Evolutionary conservation across 2,113 vertebrate genomes (phyloP), one percentile per base, ranked within the genome.

Genomic region (Panthera tigris): DNA sequence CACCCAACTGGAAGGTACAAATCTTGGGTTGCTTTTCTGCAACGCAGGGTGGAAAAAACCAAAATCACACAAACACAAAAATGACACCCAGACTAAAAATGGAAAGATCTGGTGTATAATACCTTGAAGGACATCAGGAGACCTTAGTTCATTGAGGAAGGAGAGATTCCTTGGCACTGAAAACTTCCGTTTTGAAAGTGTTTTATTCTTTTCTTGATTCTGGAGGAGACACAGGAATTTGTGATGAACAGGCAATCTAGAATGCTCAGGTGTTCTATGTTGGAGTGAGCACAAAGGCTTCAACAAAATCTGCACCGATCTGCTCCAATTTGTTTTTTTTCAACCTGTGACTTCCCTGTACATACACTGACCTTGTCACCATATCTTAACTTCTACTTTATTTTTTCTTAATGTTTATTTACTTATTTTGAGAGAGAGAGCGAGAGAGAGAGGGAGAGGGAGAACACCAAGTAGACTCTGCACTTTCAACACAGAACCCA

Each of bases 211-310:
- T 71, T 55, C n/a, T 86, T 86, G 39, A 96, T 89, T 98, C 97
- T 94, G n/a, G 88, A 94, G 68, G 57, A 89, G 41, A 85, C 63
- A 76, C 7, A 93, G 45, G 83, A 55, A 65, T 68, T 89, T 97
- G 81, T 97, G 96, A 96, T 95, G 89, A 66, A 18, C 36, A 48
- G 45, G 78, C 63, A 94, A 45, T 97, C 97, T 98, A 97, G 98
- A 98, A 98, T 41, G 48, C 41, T 31, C 45, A 89, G 14, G 71
- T 52, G 33, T 96, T 97, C 95, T 95, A 10, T 79, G 39, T 7
- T 86, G 7, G 76, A 91, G 61, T 50, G 33, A 82, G 12, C 25
- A 87, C 55, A 93, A 84, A 95, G 87, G 74, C 10, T 36, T 87
- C 73, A 19, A 86, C 16, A 85, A 86, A 63, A n/a, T 25, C 79